phyloP scores from a whole-genome alignment of 2,797 vertebrate genomes.

The Chloroceryle inda region DNA sequence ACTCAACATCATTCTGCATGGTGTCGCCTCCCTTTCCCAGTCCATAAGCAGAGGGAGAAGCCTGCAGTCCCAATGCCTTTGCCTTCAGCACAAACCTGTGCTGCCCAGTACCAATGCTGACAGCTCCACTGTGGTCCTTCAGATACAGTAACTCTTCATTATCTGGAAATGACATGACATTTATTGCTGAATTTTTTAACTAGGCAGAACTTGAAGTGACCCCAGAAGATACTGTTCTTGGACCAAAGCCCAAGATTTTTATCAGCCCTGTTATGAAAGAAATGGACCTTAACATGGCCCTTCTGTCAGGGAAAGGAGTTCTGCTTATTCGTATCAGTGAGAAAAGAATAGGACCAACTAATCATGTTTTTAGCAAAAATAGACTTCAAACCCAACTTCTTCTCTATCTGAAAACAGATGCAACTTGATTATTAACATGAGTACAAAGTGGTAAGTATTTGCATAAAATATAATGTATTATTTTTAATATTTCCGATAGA shows the following conservation, averaged over 20 bases:
- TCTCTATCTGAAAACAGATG: background rate
- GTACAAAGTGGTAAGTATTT: background rate
- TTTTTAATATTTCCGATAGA: background rate
- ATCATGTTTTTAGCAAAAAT: background rate
- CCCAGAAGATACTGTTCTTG: background rate
- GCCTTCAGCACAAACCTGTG: background rate
- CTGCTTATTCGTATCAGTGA: background rate
- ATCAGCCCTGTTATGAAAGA: background rate
- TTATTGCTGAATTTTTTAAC: background rate
- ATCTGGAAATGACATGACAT: background rate
- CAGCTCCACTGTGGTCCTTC: background rate
- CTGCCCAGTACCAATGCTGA: background rate
- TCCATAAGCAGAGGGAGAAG: accelerated
- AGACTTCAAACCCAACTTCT: background rate
- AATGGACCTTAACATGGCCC: background rate
- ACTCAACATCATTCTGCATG: accelerated
- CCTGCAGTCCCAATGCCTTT: background rate
- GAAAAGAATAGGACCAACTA: background rate
- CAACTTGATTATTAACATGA: background rate
- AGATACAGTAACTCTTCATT: background rate
- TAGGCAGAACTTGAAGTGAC: background rate
- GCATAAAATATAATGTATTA: background rate
- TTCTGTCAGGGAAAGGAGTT: background rate
- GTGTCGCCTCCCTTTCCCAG: accelerated
- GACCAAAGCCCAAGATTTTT: background rate